Percentiles rank a stretch among this genome's conserved stretches.
These are phyloP conservation scores for Trachurus trachurus DNA, from an alignment of 2,797 vertebrate genomes.

Conservation along the genomic window DNA sequence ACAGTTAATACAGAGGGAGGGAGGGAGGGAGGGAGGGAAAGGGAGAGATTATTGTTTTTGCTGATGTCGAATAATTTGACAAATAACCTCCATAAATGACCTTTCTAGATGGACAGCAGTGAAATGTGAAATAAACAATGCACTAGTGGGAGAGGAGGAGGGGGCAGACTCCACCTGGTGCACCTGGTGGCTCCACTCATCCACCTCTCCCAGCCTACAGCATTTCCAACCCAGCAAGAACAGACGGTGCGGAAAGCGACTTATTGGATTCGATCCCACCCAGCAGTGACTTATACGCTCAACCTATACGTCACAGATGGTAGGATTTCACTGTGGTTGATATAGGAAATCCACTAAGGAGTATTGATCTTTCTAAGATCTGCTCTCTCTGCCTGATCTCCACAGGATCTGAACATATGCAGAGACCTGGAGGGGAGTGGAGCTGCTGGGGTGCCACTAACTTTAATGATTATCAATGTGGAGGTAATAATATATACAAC, in stretches of 20 bases:
- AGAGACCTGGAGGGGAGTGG: conserved; percentile 45
- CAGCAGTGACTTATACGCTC: conserved; percentile 77
- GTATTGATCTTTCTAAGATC: conserved; percentile 81
- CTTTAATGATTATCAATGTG: conserved; percentile 10
- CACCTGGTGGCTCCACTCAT: conserved; percentile 57
- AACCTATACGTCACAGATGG: conserved; percentile 85
- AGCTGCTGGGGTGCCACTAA: conserved; percentile 51
- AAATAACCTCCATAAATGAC: neutral
- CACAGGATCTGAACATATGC: conserved; percentile 71
- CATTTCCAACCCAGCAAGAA: conserved; percentile 62
- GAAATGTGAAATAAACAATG: conserved; percentile 4
- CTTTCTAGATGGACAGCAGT: neutral
- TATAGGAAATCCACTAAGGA: conserved; percentile 83
- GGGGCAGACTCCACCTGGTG: conserved; percentile 46
- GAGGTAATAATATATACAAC: conserved; percentile 10
- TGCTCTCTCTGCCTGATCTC: conserved; percentile 77
- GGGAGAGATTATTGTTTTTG: neutral
- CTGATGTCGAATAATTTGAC: neutral
- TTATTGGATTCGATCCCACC: conserved; percentile 77
- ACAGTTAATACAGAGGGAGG: no score
- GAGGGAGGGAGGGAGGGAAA: neutral
- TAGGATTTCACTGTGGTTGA: conserved; percentile 77
- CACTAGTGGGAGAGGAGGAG: neutral
- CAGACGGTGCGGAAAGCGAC: conserved; percentile 71
- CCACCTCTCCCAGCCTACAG: conserved; percentile 54